Conservation (phyloP, 2,888 invertebrate genomes). For the Pammene fasciana region DNA sequence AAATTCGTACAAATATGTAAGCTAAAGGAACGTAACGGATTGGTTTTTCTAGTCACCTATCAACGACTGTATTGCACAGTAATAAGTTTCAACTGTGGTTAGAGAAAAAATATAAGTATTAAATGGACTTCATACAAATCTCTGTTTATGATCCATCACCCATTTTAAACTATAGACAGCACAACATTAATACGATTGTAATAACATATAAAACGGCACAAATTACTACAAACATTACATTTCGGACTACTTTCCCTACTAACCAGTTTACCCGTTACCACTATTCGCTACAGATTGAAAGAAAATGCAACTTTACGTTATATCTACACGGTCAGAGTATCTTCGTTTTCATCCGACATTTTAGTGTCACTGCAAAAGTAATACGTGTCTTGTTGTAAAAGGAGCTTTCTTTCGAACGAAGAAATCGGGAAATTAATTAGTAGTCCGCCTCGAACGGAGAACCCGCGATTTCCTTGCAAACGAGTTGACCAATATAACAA, state of each 20-base stretch:
- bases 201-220: constrained; percentile 10
- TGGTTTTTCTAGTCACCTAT: too few relatives aligned
- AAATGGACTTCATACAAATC: too few relatives aligned
- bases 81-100: too few relatives aligned
- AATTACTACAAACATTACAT: neutral
- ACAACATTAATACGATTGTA: constrained; percentile 10
- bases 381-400: neutral
- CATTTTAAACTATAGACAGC: constrained; percentile 22
- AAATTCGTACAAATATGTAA: too few relatives aligned
- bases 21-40: too few relatives aligned
- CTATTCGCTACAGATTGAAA: constrained; percentile 22
- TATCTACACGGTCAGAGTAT: constrained; percentile 21
- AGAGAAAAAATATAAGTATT: too few relatives aligned
- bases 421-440: too few relatives aligned
- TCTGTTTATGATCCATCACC: neutral
- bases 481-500: too few relatives aligned
- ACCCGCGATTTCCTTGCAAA: too few relatives aligned
- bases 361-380: constrained; percentile 35
- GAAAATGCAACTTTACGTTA: constrained; percentile 24
- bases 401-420: neutral
- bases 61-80: too few relatives aligned
- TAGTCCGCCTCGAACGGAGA: too few relatives aligned
- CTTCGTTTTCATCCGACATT: constrained; percentile 34
- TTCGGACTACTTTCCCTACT: neutral
- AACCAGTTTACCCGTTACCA: constrained; percentile 6